Conservation (phyloP, 2,797 vertebrate genomes). For the Phaenicophaeus curvirostris region DNA sequence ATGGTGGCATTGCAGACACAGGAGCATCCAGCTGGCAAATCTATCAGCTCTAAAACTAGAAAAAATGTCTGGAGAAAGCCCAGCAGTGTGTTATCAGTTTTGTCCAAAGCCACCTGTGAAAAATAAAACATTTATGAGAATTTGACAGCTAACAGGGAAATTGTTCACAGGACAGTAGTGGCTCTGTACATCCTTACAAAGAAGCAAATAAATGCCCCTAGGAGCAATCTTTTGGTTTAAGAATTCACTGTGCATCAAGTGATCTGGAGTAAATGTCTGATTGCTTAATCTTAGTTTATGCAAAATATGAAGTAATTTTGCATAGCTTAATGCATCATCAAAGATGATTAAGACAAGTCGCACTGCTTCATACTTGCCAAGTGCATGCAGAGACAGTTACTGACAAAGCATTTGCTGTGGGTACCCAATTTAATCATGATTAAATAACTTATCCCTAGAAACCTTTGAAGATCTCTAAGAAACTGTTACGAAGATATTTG, state of each 20-base stretch:
- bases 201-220: neutral
- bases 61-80: neutral
- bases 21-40: neutral
- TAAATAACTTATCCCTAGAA: neutral
- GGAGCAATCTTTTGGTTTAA: neutral
- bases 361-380: neutral
- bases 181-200: neutral
- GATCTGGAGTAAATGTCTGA: constrained; percentile 16
- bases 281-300: constrained; percentile 57
- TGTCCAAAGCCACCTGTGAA: neutral
- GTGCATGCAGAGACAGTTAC: neutral
- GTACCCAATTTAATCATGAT: constrained; percentile 14
- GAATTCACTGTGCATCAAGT: neutral
- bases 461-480: neutral
- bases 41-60: neutral
- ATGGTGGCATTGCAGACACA: neutral
- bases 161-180: neutral
- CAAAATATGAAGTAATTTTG: constrained; percentile 54
- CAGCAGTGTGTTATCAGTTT: neutral
- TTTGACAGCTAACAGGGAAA: neutral
- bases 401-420: neutral
- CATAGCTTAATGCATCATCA: constrained; percentile 45
- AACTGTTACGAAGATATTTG: neutral
- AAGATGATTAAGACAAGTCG: constrained; percentile 39
- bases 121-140: neutral